phyloP scores from a whole-genome alignment of 2,113 vertebrate genomes.

The Myiozetetes cayanensis region DNA sequence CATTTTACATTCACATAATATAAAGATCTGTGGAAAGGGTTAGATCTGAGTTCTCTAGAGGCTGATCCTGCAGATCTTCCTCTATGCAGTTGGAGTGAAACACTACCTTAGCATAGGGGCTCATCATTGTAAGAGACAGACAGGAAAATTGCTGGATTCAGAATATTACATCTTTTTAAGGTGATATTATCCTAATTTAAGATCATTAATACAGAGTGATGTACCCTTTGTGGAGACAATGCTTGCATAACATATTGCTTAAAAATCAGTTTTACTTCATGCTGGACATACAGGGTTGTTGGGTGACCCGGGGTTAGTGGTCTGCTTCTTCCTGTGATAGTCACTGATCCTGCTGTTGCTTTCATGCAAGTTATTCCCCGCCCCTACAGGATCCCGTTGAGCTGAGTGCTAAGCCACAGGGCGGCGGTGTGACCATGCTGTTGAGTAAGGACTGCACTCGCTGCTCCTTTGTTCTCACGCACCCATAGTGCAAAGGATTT shows the following conservation, averaged over 20 bases:
- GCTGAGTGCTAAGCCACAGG: not conserved
- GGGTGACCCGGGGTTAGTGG: not conserved
- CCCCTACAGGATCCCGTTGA: rapidly evolving
- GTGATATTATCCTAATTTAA: not conserved
- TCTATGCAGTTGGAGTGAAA: not conserved
- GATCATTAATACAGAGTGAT: not conserved
- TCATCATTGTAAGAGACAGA: not conserved
- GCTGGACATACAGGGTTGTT: rapidly evolving
- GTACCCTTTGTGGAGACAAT: not conserved
- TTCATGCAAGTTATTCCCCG: rapidly evolving
- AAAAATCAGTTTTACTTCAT: not conserved
- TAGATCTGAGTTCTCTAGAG: not conserved
- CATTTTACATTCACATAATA: not conserved
- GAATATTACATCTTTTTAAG: not conserved
- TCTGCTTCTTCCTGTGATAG: rapidly evolving
- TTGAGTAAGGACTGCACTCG: rapidly evolving
- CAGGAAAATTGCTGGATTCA: not conserved
- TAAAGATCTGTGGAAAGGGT: not conserved
- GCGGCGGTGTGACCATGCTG: not conserved
- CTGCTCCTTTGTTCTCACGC: rapidly evolving
- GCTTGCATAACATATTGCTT: not conserved
- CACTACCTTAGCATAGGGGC: not conserved
- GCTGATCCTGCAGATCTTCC: not conserved
- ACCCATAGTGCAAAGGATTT: rapidly evolving
- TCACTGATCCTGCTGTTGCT: rapidly evolving